Evolutionary conservation across 53 echinoderm and acorn worm genomes (phyloP), one percentile per base, ranked within the genome.

Genomic region (Echinometra lucunter): DNA sequence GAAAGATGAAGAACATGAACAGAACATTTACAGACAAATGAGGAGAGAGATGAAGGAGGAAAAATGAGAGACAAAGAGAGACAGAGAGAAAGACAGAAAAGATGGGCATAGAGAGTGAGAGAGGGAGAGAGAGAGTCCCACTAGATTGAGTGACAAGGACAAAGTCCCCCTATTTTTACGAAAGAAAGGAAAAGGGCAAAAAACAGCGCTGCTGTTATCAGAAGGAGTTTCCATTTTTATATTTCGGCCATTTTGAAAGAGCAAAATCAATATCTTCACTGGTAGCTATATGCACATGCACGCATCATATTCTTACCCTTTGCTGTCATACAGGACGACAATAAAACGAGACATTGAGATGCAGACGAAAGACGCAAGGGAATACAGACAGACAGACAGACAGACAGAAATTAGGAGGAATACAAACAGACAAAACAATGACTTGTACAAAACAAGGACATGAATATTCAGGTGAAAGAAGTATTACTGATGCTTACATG

Each of bases 291-390:
- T 78, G 42, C 35, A 89, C 60, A 37, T 89, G 37, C 89, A 57
- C 37, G 63, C 89, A 38, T 19, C 21, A 3, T n/a, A 21, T 89
- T 89, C 89, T 89, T 89, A 89, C 89, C 89, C 89, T 89, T 35
- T 89, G 57, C 89, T 89, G 89, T 5, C 35, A 58, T 21, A 89
- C 57, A 89, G 45, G 89, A 8, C 15, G 89, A 88, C 88, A 88
- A 88, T 88, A 57, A 34, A 88, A 28, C 23, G 88, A 58, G 17
- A 89, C 89, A 89, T 49, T 37, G 85, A 85, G 45, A 85, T n/a
- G 6, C n/a, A n/a, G n/a, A 85, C 23, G 25, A 81, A 44, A 42
- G 49, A 49, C 27, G 49, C 45, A 85, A n/a, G 28, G 28, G 42
- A 40, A 78, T 34, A 78, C 21, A 78, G 78, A 78, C 72, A 72